These are phyloP conservation scores for Pseudorasbora parva DNA, from an alignment of 2,113 vertebrate genomes.

Conservation along the genomic window DNA sequence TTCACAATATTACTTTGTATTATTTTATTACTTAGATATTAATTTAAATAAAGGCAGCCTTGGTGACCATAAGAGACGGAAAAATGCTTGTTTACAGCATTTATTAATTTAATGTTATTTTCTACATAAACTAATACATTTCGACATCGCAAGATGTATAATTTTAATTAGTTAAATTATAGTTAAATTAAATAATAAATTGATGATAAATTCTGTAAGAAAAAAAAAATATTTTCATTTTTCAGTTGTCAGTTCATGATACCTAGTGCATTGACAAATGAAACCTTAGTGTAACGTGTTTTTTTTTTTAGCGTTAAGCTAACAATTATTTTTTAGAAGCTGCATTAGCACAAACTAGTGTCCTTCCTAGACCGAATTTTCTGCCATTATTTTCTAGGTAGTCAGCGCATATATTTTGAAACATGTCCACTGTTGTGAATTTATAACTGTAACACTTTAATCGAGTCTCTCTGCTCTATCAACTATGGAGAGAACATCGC, in stretches of 20 bases:
- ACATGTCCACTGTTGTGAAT: neutral
- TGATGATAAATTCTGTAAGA: neutral
- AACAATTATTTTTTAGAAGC: neutral
- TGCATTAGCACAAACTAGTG: neutral
- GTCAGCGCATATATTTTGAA: neutral
- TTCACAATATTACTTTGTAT: neutral
- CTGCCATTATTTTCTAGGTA: neutral
- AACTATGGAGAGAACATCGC: neutral
- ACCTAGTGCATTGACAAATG: neutral
- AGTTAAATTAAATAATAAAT: neutral
- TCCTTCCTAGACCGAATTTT: neutral
- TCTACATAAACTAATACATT: neutral
- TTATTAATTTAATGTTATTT: neutral
- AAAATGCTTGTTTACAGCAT: neutral
- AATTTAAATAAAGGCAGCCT: neutral
- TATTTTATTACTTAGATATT: neutral
- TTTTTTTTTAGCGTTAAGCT: neutral
- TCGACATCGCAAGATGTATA: neutral
- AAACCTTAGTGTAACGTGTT: neutral
- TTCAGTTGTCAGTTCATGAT: neutral
- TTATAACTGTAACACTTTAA: neutral
- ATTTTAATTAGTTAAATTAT: neutral
- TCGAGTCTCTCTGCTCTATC: conserved; percentile 22
- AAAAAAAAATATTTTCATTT: neutral
- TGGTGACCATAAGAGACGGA: neutral